These are phyloP conservation scores for Loxodonta africana DNA, from an alignment of 2,113 vertebrate genomes.

Conservation along the genomic window DNA sequence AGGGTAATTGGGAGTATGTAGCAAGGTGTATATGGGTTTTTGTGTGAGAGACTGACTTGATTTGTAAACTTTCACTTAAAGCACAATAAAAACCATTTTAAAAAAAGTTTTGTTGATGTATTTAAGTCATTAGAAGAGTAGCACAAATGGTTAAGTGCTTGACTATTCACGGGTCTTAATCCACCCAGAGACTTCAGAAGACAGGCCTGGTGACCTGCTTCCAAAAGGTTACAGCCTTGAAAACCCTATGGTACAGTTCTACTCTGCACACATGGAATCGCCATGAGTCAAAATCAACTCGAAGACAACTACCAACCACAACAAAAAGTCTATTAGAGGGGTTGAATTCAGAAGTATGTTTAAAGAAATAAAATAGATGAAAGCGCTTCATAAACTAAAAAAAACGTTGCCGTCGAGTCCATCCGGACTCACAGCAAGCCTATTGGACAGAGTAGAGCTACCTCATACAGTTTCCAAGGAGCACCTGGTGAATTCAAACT, in stretches of 20 bases:
- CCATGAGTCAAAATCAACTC: background rate
- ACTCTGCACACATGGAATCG: background rate
- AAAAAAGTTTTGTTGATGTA: background rate
- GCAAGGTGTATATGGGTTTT: too few species aligned
- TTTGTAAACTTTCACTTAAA: too few species aligned
- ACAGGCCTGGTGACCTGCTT: background rate
- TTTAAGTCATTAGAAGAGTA: background rate
- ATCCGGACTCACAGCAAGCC: too few species aligned
- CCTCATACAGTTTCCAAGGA: too few species aligned
- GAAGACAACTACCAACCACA: background rate
- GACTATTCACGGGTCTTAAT: background rate
- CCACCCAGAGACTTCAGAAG: background rate
- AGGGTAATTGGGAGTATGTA: too few species aligned
- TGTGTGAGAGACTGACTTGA: too few species aligned
- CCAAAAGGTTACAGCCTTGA: background rate
- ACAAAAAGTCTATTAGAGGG: background rate
- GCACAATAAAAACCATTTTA: background rate
- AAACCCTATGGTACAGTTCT: background rate
- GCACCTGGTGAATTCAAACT: too few species aligned
- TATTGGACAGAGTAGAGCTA: too few species aligned
- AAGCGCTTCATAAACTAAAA: background rate
- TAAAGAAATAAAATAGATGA: conserved; percentile 47
- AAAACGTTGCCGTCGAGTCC: background rate
- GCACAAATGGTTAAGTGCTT: background rate
- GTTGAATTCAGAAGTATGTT: background rate